Base-by-base conservation (phyloP, 2,113 vertebrate species). In the Ranitomeya imitator region DNA sequence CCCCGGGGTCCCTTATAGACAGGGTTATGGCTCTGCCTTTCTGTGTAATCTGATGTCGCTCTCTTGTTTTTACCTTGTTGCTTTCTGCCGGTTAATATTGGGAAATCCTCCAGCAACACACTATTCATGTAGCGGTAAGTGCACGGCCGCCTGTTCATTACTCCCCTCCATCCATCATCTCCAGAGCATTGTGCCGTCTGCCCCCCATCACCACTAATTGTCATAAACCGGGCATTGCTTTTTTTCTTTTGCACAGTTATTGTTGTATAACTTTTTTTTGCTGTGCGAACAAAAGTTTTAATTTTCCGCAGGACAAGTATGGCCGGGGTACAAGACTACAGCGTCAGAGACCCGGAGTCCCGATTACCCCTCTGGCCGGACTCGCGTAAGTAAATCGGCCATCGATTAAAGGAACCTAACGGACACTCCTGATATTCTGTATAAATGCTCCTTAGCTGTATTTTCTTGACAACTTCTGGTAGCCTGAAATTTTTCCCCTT, bases 81-180 rank as follows among this genome's bases (percentile, higher is more conserved):
- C 94, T 95, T 95, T 96, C 95, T 95, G 95, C 96, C 96, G 96
- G 96, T 95, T 95, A 52, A 79, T 60, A 5, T 88, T 97, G 94
- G 96, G 95, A 93, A 96, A 95, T 92, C 91, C 93, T 93, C 92
- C 96, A 99, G 98, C 98, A 99, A 98, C 98, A 99, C 93, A 99
- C 98, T 95, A 99, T 99, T 97, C 98, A 99, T 93, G 98, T 99
- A 96, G 98, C 98, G 98, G 98, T 99, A 98, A 99, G 98, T 99
- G 95, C 91, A 15, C n/a, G 71, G 26, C 79, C 82, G 31, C 16
- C 59, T 21, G 10, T 21, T 69, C 67, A 73, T 37, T 1, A 37
- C 3, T 6, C n/a, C 60, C 18, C 51, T 10, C 45, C 10, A 18
- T 71, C 37, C 21, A 15, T 65, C 10, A 19, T 52, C 11, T 26